These are phyloP conservation scores for Serrognathus titanus DNA, from an alignment of 2,888 invertebrate species.

Conservation along the genomic window DNA sequence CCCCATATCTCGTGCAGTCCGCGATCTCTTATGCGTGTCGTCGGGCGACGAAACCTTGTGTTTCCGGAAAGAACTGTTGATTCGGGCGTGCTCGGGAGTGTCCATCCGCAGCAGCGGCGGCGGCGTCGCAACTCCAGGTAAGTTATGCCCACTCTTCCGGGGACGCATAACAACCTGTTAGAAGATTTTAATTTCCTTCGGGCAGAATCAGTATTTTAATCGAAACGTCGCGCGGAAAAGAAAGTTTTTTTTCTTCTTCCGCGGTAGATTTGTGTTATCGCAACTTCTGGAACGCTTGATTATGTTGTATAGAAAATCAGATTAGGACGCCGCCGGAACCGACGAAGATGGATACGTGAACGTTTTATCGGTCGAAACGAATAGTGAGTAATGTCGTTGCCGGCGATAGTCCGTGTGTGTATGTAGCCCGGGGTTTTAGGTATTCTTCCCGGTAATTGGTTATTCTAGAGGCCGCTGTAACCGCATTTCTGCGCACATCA, in stretches of 20 bases:
- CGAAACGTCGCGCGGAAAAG: no score
- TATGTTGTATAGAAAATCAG: no score
- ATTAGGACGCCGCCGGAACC: no score
- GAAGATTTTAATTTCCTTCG: no score
- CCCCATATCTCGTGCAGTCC: slow-evolving; percentile 21
- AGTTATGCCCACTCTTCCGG: slow-evolving; percentile 10
- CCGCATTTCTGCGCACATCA: slow-evolving; percentile 12
- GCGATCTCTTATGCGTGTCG: slow-evolving; percentile 22
- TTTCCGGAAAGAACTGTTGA: slow-evolving; percentile 22
- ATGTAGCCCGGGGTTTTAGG: not conserved
- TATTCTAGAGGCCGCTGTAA: slow-evolving; percentile 19
- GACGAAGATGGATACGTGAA: no score
- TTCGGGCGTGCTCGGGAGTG: slow-evolving; percentile 19
- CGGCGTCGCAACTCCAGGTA: slow-evolving; percentile 11
- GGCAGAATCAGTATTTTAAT: no score
- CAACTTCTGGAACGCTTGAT: no score
- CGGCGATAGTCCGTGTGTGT: not conserved
- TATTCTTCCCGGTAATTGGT: slow-evolving; percentile 20
- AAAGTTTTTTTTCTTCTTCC: no score
- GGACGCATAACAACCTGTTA: not conserved
- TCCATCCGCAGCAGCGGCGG: not conserved
- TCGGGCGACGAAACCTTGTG: slow-evolving; percentile 17
- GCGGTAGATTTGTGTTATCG: no score
- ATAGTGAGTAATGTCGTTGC: not conserved
- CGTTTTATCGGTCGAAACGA: not conserved